phyloP scores from a whole-genome alignment of 2,888 invertebrate species.

The Tyria jacobaeae region DNA sequence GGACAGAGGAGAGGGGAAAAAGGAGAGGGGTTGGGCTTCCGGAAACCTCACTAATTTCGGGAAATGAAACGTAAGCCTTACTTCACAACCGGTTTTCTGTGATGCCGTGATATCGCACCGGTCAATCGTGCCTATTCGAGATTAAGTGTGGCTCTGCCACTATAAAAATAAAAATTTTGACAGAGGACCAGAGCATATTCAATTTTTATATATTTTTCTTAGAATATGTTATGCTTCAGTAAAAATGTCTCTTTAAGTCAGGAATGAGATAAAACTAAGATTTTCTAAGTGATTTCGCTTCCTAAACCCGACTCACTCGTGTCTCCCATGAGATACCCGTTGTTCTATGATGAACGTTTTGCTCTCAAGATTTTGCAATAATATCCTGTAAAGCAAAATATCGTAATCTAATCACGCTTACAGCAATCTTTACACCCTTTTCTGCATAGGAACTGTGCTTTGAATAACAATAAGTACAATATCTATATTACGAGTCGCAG shows the following conservation, averaged over 20 bases:
- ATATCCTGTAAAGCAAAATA: not conserved
- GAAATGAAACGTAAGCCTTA: too few relatives aligned
- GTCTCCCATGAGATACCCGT: not conserved
- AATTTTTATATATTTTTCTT: too few relatives aligned
- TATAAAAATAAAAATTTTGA: too few relatives aligned
- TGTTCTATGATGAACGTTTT: not conserved
- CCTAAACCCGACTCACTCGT: not conserved
- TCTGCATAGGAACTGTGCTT: not conserved
- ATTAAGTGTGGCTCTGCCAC: too few relatives aligned
- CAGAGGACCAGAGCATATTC: too few relatives aligned
- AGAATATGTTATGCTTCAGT: not conserved
- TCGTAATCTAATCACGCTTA: not conserved
- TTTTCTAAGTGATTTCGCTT: not conserved
- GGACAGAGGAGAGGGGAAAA: too few relatives aligned
- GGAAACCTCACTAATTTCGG: too few relatives aligned
- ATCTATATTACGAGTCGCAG: conserved; percentile 5
- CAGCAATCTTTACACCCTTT: not conserved
- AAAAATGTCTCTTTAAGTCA: not conserved
- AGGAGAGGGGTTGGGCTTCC: too few relatives aligned
- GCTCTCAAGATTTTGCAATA: not conserved
- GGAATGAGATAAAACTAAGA: too few relatives aligned
- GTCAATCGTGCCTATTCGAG: too few relatives aligned
- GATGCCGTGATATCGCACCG: too few relatives aligned
- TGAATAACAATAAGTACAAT: conserved; percentile 3
- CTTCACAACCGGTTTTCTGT: too few relatives aligned